Conservation (phyloP, 2,797 vertebrate genomes). For the Salmo trutta region DNA sequence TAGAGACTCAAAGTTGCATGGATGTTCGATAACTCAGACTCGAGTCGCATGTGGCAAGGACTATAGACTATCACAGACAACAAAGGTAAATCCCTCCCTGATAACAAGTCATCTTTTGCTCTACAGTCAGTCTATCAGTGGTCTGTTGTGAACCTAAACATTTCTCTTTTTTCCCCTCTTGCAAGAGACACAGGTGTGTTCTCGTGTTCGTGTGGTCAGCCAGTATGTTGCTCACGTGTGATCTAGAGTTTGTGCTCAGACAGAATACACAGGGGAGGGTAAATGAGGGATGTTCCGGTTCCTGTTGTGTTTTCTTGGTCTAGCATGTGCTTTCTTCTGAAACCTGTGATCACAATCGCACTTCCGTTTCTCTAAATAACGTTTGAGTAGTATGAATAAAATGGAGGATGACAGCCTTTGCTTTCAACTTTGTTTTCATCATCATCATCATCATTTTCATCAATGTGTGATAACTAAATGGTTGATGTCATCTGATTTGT, state of each 20-base stretch:
- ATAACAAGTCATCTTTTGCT: constrained; percentile 31
- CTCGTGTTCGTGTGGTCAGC: background rate
- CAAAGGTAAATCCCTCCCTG: background rate
- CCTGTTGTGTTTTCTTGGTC: background rate
- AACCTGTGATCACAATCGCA: background rate
- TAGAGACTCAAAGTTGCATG: too few species aligned
- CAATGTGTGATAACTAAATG: background rate
- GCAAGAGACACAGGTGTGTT: constrained; percentile 39
- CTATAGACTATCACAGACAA: too few species aligned
- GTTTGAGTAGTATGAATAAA: background rate
- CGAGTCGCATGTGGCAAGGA: too few species aligned
- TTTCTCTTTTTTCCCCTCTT: constrained; percentile 44
- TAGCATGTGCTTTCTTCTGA: background rate
- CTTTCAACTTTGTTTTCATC: background rate
- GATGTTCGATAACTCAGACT: too few species aligned
- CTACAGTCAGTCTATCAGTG: constrained; percentile 15
- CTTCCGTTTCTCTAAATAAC: background rate
- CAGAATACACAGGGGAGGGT: background rate
- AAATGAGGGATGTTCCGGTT: constrained; percentile 37
- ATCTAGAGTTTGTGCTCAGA: constrained; percentile 24
- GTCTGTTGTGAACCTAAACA: constrained; percentile 50
- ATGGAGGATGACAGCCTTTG: background rate
- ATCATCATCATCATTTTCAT: background rate
- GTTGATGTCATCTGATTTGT: too few species aligned
- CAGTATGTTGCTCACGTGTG: background rate